Evolutionary conservation across 2,113 vertebrate genomes (phyloP).

Genomic region (Coptodon rendalli): DNA sequence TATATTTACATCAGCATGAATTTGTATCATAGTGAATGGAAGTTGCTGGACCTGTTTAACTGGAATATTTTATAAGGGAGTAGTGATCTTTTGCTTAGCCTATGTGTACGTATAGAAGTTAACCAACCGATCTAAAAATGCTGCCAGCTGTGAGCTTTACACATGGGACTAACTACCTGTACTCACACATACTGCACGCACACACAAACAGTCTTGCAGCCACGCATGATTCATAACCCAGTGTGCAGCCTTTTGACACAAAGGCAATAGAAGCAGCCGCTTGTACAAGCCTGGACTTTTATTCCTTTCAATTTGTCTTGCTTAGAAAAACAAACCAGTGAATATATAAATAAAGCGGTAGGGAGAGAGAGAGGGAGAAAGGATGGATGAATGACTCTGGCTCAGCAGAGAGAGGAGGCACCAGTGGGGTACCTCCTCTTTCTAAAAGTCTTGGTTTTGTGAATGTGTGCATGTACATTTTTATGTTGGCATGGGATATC

Average conservation of each 20-base stretch:
- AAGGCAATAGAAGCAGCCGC: conserved; percentile 64
- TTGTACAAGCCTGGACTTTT: conserved; percentile 64
- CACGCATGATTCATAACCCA: conserved; percentile 65
- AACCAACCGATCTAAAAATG: conserved; percentile 26
- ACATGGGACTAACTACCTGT: conserved; percentile 21
- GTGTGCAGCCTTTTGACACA: conserved; percentile 61
- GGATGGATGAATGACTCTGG: conserved; percentile 58
- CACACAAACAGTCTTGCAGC: conserved; percentile 14
- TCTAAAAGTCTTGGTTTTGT: neutral
- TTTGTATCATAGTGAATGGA: neutral
- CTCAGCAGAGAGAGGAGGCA: neutral
- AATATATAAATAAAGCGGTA: conserved; percentile 68
- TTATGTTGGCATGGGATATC: neutral
- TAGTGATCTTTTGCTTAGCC: neutral
- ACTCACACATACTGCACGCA: neutral
- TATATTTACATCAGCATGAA: neutral
- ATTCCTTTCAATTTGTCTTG: conserved; percentile 77
- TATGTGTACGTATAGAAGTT: conserved; percentile 1
- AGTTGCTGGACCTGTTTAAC: neutral
- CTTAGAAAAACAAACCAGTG: conserved; percentile 75
- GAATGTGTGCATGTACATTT: neutral
- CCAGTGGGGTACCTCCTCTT: neutral
- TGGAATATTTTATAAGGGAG: neutral
- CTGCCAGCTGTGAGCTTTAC: conserved; percentile 21
- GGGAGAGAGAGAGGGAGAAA: conserved; percentile 32